Evolutionary conservation across 2,888 invertebrate genomes (phyloP).

Genomic region (Troilus luridus): DNA sequence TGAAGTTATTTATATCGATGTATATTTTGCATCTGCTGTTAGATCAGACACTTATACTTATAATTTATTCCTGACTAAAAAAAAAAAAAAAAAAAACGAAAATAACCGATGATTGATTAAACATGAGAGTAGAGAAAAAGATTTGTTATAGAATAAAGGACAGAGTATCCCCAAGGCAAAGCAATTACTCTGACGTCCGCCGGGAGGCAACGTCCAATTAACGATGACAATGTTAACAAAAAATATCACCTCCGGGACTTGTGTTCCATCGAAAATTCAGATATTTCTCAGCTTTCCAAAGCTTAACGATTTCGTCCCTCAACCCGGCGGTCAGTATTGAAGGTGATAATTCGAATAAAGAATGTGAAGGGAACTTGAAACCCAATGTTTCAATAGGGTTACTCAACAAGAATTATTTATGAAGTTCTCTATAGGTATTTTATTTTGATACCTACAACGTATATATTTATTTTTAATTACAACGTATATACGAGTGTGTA

Average conservation of each 20-base stretch:
- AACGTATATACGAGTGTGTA: too few relatives aligned
- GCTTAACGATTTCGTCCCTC: not conserved
- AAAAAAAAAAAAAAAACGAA: not conserved
- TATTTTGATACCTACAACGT: too few relatives aligned
- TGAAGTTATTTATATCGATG: too few relatives aligned
- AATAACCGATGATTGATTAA: not conserved
- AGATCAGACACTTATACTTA: not conserved
- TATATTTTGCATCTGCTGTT: not conserved
- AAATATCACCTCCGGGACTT: not conserved
- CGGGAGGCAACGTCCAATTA: not conserved
- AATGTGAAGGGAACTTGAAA: not conserved
- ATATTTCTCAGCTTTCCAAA: not conserved
- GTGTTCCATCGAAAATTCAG: conserved; percentile 1
- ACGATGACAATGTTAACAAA: conserved; percentile 20
- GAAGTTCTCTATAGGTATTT: too few relatives aligned
- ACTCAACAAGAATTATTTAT: not conserved
- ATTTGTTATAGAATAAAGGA: conserved; percentile 26
- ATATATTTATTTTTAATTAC: too few relatives aligned
- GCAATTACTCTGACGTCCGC: not conserved
- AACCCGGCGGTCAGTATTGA: not conserved
- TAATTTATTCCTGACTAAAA: not conserved
- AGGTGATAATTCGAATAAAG: not conserved
- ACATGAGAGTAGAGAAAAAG: not conserved
- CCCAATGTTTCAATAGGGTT: not conserved
- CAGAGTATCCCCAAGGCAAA: not conserved